Percentiles rank a stretch among this genome's conserved stretches.
phyloP scores from a whole-genome alignment of 2,888 invertebrate species.

The Scaptomyza caliginosa region DNA sequence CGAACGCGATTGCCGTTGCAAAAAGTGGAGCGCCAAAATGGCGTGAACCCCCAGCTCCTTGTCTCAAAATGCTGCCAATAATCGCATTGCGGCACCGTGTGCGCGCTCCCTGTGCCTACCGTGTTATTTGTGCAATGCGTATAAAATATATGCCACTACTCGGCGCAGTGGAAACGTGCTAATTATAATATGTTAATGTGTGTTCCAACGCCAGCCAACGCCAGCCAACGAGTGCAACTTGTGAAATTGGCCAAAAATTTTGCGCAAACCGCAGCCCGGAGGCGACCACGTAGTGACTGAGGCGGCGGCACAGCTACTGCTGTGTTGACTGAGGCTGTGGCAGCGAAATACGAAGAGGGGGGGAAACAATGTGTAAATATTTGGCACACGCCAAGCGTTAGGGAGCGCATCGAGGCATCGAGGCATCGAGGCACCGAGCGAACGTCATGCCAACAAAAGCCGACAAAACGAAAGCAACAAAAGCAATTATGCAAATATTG shows the following conservation, averaged over 20 bases:
- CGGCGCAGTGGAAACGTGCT: constrained; percentile 61
- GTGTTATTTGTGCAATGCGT: constrained; percentile 59
- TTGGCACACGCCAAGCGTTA: constrained; percentile 46
- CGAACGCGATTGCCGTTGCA: constrained; percentile 62
- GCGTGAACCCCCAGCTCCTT: constrained; percentile 2
- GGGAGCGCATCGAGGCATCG: not conserved
- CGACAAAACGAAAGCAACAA: constrained; percentile 68
- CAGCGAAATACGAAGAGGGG: not conserved
- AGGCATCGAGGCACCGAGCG: constrained; percentile 13
- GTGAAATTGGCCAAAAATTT: constrained; percentile 68
- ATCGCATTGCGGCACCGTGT: constrained; percentile 51
- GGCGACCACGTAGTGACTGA: constrained; percentile 37
- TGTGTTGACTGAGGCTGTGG: not conserved
- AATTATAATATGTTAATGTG: constrained; percentile 69
- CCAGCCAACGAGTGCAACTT: constrained; percentile 49
- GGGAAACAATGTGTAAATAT: constrained; percentile 52
- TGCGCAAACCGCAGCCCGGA: constrained; percentile 37
- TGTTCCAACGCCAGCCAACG: constrained; percentile 14
- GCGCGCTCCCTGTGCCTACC: constrained; percentile 15
- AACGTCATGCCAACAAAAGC: constrained; percentile 34
- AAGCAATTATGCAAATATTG: constrained; percentile 74
- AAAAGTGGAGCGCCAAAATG: constrained; percentile 58
- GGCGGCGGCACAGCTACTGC: not conserved
- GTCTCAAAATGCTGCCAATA: constrained; percentile 49
- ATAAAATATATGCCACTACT: constrained; percentile 50